These are phyloP conservation scores for Cossypha caffra DNA, from an alignment of 2,797 vertebrate genomes.

Conservation along the genomic window DNA sequence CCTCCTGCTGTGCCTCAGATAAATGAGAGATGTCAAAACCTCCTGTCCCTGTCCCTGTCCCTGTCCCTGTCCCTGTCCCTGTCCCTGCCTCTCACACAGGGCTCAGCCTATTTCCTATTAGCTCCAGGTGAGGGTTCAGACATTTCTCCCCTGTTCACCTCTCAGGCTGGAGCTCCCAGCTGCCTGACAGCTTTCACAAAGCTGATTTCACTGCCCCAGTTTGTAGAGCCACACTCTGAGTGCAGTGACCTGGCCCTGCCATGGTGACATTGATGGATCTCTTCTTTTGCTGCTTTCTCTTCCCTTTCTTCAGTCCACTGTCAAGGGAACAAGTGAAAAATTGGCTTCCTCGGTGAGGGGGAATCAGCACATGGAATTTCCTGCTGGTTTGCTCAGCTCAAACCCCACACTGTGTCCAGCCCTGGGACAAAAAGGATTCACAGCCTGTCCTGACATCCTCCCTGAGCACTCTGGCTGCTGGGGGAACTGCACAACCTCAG, in stretches of 20 bases:
- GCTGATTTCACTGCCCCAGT: not conserved
- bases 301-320: not conserved
- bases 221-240: not conserved
- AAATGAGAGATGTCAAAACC: not conserved
- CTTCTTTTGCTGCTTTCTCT: not conserved
- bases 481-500: not conserved
- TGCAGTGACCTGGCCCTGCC: not conserved
- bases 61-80: no score
- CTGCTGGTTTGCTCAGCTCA: not conserved
- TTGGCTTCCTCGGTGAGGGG: not conserved
- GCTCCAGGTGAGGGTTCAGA: not conserved
- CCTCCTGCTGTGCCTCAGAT: not conserved
- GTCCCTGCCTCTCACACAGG: not conserved
- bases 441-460: not conserved
- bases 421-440: not conserved
- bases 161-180: not conserved
- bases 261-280: not conserved
- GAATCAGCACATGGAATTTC: not conserved
- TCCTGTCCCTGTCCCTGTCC: no score
- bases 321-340: not conserved
- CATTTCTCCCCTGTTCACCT: not conserved
- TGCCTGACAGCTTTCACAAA: not conserved
- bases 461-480: not conserved
- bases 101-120: not conserved
- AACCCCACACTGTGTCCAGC: fast-evolving